Evolutionary conservation across 2,888 invertebrate genomes (phyloP).

Genomic region (Xylota segnis): DNA sequence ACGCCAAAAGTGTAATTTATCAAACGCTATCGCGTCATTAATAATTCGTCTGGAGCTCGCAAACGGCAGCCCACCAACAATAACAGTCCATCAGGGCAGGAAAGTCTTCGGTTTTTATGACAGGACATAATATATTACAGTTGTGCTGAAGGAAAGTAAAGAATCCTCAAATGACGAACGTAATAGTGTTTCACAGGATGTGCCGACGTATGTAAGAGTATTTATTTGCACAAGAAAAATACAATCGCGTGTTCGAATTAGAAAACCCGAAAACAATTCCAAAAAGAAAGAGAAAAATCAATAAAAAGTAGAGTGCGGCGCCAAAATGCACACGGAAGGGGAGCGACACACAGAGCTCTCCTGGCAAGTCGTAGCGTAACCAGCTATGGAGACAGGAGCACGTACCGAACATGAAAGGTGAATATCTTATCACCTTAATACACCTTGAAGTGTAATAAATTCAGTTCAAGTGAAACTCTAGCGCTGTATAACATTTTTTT

Average conservation of each 20-base stretch:
- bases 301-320: conserved; percentile 29
- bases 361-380: conserved; percentile 10
- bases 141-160: neutral
- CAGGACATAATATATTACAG: conserved; percentile 65
- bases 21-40: conserved; percentile 77
- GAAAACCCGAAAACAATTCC: conserved; percentile 52
- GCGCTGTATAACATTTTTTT: conserved; percentile 45
- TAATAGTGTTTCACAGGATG: conserved; percentile 27
- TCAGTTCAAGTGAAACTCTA: conserved; percentile 69
- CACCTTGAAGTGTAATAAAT: conserved; percentile 76
- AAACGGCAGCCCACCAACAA: conserved; percentile 11
- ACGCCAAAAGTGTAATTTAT: conserved; percentile 76
- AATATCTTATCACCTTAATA: conserved; percentile 76
- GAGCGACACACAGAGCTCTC: neutral
- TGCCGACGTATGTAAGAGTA: conserved; percentile 7
- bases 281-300: conserved; percentile 61
- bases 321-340: conserved; percentile 4
- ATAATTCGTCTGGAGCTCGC: conserved; percentile 69
- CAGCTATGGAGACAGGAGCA: conserved; percentile 52
- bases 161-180: conserved; percentile 24
- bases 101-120: conserved; percentile 50
- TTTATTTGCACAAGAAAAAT: conserved; percentile 23
- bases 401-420: conserved; percentile 72
- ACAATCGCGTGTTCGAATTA: conserved; percentile 65
- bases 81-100: conserved; percentile 42